Evolutionary conservation across 1,140 invertebrate genomes (phyloP), one percentile per base, ranked within the genome.

Genomic region (Prorops nasuta): DNA sequence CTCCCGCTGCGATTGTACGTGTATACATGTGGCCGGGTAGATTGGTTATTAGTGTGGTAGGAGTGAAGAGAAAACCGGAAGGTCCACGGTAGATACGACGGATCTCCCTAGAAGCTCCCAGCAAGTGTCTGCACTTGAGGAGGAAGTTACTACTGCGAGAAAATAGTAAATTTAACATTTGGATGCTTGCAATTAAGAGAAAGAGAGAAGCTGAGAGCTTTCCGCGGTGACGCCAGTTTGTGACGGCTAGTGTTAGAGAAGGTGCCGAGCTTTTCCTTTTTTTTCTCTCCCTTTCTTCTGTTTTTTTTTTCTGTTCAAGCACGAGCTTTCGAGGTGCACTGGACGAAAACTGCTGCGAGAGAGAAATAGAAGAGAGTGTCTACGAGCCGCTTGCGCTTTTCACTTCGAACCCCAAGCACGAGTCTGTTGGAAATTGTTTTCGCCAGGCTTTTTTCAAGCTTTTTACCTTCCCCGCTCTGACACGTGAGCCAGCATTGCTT

Each of bases 1-100:
- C 61, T 56, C 58, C 54, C n/a, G n/a, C n/a, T n/a, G n/a, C n/a
- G n/a, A n/a, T n/a, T n/a, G n/a, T n/a, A n/a, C n/a, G n/a, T n/a
- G n/a, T n/a, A n/a, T n/a, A n/a, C n/a, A n/a, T n/a, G n/a, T n/a
- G n/a, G n/a, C n/a, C n/a, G n/a, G n/a, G n/a, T n/a, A n/a, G 60
- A 6, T 6, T 28, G 24, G 24, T 28, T 6, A 28, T 12, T 28
- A 28, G 6, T 12, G 24, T 28, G 12, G 24, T 12, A 28, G 24
- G 12, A 12, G 6, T 6, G 6, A 28, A 28, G 24, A 28, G 6
- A 28, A 12, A 28, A 28, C 6, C 52, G 45, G 19, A 49, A 52
- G 58, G 62, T 58, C n/a, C n/a, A n/a, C n/a, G n/a, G 51, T 58
- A 57, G 64, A 49, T 62, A 63, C 67, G 68, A 64, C 67, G 68